Conservation (phyloP, 2,113 vertebrate genomes). For the Gasterosteus nipponicus region DNA sequence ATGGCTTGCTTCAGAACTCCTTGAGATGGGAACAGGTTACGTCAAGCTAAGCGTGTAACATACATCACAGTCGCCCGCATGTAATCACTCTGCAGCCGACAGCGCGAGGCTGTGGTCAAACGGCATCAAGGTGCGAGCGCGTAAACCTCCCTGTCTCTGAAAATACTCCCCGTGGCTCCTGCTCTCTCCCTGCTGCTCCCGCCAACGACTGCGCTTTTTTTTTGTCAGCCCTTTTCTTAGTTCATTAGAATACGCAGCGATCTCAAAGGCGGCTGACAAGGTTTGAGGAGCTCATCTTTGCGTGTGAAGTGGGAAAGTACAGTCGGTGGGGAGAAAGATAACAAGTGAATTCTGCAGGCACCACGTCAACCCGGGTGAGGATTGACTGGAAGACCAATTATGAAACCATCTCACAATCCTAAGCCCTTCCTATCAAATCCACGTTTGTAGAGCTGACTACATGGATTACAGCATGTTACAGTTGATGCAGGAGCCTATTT, state of each 20-base stretch:
- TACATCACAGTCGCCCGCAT: constrained; percentile 37
- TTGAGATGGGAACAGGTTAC: constrained; percentile 19
- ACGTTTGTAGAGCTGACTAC: constrained; percentile 51
- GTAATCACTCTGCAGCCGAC: constrained; percentile 55
- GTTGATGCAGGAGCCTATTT: constrained; percentile 25
- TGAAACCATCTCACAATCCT: constrained; percentile 44
- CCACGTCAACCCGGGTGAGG: constrained; percentile 42
- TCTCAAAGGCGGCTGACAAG: constrained; percentile 39
- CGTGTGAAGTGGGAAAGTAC: constrained; percentile 56
- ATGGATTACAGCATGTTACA: constrained; percentile 38
- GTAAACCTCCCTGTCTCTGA: constrained; percentile 29
- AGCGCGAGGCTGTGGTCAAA: constrained; percentile 47
- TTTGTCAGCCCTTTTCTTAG: constrained; percentile 22
- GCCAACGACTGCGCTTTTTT: constrained; percentile 10
- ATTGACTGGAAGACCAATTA: constrained; percentile 58
- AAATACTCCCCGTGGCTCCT: constrained; percentile 35
- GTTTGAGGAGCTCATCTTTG: constrained; percentile 50
- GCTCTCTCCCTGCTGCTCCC: not conserved
- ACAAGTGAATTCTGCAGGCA: constrained; percentile 66
- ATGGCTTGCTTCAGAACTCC: constrained; percentile 7
- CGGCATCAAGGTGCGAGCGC: constrained; percentile 44
- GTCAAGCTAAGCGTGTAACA: constrained; percentile 39
- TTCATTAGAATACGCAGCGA: constrained; percentile 46
- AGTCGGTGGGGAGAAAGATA: constrained; percentile 54
- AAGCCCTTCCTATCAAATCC: constrained; percentile 44